Evolutionary conservation across 2,888 invertebrate genomes (phyloP).

Genomic region (Stenchaetothrips biformis): DNA sequence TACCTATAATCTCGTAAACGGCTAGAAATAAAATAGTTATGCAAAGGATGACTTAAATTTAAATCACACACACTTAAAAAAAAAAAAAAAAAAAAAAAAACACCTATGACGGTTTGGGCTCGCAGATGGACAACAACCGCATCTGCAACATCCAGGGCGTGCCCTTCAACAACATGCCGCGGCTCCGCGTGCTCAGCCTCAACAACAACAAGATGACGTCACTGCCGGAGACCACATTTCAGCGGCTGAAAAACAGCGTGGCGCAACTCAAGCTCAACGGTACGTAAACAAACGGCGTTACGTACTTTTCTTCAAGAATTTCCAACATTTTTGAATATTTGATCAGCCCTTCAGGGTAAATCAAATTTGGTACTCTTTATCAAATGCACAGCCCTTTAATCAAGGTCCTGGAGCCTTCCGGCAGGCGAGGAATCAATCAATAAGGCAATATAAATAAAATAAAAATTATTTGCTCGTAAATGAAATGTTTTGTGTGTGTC

Average conservation of each 20-base stretch:
- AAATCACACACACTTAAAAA: not conserved
- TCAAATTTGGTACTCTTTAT: no score
- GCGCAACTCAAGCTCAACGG: constrained; percentile 80
- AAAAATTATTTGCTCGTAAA: constrained; percentile 1
- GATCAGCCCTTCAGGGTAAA: no score
- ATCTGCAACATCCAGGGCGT: constrained; percentile 74
- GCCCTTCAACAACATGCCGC: constrained; percentile 78
- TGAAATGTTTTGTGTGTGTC: constrained; percentile 34
- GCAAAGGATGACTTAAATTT: not conserved
- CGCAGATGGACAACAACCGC: constrained; percentile 69
- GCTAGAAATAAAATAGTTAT: not conserved
- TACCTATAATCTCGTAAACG: not conserved
- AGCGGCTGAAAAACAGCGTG: constrained; percentile 71
- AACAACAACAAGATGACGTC: constrained; percentile 69
- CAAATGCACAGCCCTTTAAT: no score
- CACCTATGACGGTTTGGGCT: constrained; percentile 26
- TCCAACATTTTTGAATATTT: no score
- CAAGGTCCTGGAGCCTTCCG: no score
- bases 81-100: no score
- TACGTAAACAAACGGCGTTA: constrained; percentile 45
- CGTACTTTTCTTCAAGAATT: not conserved
- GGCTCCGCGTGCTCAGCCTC: constrained; percentile 72
- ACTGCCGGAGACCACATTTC: constrained; percentile 67
- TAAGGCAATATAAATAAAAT: not conserved
- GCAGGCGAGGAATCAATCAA: not conserved